Conservation (phyloP, 2,888 invertebrate species). For the Isoperla grammatica region DNA sequence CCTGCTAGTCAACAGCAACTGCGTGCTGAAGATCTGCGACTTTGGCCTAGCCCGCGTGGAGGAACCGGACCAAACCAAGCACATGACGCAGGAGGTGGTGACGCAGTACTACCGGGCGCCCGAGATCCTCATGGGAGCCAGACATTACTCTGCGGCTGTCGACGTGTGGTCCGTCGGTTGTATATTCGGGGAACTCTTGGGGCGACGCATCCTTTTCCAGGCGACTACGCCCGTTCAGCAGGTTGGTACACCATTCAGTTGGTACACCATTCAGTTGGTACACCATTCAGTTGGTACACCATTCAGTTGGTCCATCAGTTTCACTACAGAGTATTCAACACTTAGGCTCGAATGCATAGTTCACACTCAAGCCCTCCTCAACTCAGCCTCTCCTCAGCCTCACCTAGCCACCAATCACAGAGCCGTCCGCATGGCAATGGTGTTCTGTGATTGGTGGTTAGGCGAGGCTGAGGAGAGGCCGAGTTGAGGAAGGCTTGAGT, state of each 20-base stretch:
- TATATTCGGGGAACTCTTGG: slow-evolving; percentile 96
- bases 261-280: too few species aligned
- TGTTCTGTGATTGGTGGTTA: too few species aligned
- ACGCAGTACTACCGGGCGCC: slow-evolving; percentile 99
- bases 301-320: too few species aligned
- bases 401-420: too few species aligned
- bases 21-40: slow-evolving; percentile 99
- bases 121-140: slow-evolving; percentile 97
- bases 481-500: too few species aligned
- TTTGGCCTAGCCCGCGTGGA: slow-evolving; percentile 97
- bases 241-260: slow-evolving; percentile 53
- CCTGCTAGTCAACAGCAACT: slow-evolving; percentile 97
- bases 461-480: too few species aligned
- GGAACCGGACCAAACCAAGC: slow-evolving; percentile 86
- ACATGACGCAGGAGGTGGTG: slow-evolving; percentile 99
- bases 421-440: too few species aligned
- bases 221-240: slow-evolving; percentile 97
- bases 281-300: too few species aligned
- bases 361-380: too few species aligned
- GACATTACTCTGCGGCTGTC: slow-evolving; percentile 93
- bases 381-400: too few species aligned
- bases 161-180: slow-evolving; percentile 99
- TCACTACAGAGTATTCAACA: too few species aligned
- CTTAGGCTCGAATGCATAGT: too few species aligned
- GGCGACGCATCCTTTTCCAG: slow-evolving; percentile 94